Evolutionary conservation across 2,797 vertebrate species (phyloP), one percentile per base, ranked within the genome.

Genomic region (Hipposideros larvatus): DNA sequence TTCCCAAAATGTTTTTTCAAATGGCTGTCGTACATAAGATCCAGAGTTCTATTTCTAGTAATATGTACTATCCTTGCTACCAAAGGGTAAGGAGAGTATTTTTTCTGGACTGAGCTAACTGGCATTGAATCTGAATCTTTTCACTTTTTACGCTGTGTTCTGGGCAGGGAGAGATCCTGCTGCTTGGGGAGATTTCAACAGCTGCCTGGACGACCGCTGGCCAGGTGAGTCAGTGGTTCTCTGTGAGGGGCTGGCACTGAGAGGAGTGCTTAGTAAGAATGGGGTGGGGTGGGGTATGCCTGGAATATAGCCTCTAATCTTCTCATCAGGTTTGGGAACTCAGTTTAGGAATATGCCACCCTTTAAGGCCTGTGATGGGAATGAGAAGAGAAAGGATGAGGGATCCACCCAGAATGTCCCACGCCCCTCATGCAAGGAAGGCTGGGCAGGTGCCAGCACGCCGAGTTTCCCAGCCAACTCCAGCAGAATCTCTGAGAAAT

Each of bases 1-100:
- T 94, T 78, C 59, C 34, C 88, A 46, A 34, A 59, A 55, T 24
- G 4, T 61, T 88, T 61, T 88, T 93, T 41, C 10, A 68, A 53
- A 84, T 43, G 31, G 5, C 16, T 75, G 3, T 80, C 34, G 43
- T 31, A 37, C 19, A 22, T 16, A 73, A n/a, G 24, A 46, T 18
- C 53, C 28, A 74, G 46, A 34, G 5, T 83, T 93, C 55, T 57
- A 2, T 63, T 63, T 87, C n/a, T 87, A 65, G 4, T 71, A 43
- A 46, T 66, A 37, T 7, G 4, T 11, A 8, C 22, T 65, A 2
- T 34, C 34, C 53, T 85, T 51, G 41, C n/a, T 61, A 22, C 9
- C 43, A 26, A 92, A 79, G 41, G 18, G 37, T 57, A 37, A 28
- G 43, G 61, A 41, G 26, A 51, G 31, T 89, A 21, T 79, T 74